A percentile compares a stretch with the other conserved stretches of the same genome.
Conservation (phyloP, 1,140 invertebrate species). For the Octopus sinensis region DNA sequence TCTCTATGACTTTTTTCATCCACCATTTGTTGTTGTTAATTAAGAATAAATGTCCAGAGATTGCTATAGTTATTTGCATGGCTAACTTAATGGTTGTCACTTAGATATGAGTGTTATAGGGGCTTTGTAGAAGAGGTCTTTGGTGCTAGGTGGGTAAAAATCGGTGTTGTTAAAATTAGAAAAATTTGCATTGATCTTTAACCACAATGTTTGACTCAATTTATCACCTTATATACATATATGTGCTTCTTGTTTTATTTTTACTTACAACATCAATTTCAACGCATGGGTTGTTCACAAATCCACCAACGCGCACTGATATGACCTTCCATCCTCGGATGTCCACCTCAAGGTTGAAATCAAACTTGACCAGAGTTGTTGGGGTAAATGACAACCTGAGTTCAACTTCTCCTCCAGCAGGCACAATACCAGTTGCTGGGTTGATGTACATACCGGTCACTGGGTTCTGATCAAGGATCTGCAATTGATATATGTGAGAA, state of each 20-base stretch:
- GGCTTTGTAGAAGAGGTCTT: too few relatives aligned
- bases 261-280: constrained; percentile 53
- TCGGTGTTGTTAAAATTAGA: too few relatives aligned
- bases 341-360: constrained; percentile 51
- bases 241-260: neutral
- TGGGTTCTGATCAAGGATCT: constrained; percentile 56
- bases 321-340: constrained; percentile 52
- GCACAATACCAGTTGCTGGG: constrained; percentile 53
- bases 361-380: constrained; percentile 55
- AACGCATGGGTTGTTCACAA: constrained; percentile 52
- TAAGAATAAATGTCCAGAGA: too few relatives aligned
- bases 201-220: too few relatives aligned
- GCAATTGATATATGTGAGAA: neutral
- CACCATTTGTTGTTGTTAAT: too few relatives aligned
- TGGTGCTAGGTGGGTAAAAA: too few relatives aligned
- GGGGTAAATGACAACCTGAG: constrained; percentile 50
- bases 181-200: too few relatives aligned
- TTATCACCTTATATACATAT: too few relatives aligned
- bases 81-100: too few relatives aligned
- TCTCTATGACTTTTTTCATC: too few relatives aligned
- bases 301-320: constrained; percentile 54
- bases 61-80: too few relatives aligned
- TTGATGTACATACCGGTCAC: constrained; percentile 51
- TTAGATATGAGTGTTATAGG: too few relatives aligned
- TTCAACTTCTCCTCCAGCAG: constrained; percentile 52